phyloP scores from a whole-genome alignment of 2,888 invertebrate genomes.

The Leucophenga montana region DNA sequence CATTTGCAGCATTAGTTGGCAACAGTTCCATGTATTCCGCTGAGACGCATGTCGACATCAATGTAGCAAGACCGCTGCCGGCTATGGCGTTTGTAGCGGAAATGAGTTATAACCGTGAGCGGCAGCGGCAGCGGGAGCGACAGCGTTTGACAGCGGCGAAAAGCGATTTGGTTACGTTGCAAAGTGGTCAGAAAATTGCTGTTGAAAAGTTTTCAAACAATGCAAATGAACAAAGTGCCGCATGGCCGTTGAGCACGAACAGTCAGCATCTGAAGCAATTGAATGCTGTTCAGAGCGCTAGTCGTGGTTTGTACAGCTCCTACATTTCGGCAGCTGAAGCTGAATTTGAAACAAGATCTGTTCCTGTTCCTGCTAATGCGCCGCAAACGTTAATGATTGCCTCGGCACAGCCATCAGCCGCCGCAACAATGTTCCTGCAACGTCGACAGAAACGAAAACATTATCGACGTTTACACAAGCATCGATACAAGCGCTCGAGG shows the following conservation, averaged over 20 bases:
- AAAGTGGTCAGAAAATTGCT: constrained; percentile 35
- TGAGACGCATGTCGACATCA: constrained; percentile 1
- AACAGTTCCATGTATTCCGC: neutral
- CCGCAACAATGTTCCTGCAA: neutral
- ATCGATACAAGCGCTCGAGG: constrained; percentile 59
- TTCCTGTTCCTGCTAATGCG: constrained; percentile 5
- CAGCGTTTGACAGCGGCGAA: neutral
- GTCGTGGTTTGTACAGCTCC: constrained; percentile 18
- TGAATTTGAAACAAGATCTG: neutral
- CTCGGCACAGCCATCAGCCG: neutral
- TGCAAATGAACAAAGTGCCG: constrained; percentile 4
- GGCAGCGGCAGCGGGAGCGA: neutral
- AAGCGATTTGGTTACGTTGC: neutral
- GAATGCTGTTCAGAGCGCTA: constrained; percentile 2
- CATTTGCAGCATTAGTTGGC: neutral
- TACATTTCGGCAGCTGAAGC: neutral
- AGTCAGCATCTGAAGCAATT: neutral
- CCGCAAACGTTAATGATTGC: constrained; percentile 10
- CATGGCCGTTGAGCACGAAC: neutral
- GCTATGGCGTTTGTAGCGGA: constrained; percentile 34
- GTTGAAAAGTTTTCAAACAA: constrained; percentile 25
- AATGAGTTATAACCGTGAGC: constrained; percentile 43
- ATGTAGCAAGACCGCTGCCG: constrained; percentile 20
- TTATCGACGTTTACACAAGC: constrained; percentile 56
- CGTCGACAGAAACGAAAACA: constrained; percentile 57